phyloP scores from a whole-genome alignment of 2,113 vertebrate genomes.

The Loxodonta africana region DNA sequence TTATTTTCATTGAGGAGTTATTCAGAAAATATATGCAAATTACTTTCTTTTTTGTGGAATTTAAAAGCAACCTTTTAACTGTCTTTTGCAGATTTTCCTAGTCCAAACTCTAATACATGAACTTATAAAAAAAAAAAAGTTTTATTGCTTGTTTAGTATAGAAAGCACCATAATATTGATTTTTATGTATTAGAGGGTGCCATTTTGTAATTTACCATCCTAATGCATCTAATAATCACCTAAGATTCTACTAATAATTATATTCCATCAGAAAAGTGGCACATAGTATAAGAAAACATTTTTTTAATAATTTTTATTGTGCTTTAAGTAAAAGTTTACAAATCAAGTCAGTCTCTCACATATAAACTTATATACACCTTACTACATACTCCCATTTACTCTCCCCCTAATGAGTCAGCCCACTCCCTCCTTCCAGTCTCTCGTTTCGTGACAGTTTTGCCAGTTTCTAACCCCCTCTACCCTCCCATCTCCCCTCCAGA shows the following conservation, averaged over 20 bases:
- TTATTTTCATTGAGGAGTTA: conserved; percentile 58
- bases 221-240: conserved; percentile 47
- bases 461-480: too few relatives aligned
- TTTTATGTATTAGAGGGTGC: conserved; percentile 52
- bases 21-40: neutral
- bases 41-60: conserved; percentile 15
- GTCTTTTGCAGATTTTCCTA: conserved; percentile 39
- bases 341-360: too few relatives aligned
- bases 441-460: too few relatives aligned
- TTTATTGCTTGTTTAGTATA: neutral
- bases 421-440: too few relatives aligned
- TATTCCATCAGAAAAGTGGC: conserved; percentile 42
- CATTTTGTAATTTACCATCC: conserved; percentile 39
- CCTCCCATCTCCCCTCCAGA: too few relatives aligned
- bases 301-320: neutral
- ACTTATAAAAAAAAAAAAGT: neutral
- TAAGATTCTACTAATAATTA: conserved; percentile 47
- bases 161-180: conserved; percentile 30
- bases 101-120: neutral
- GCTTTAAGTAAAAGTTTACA: too few relatives aligned
- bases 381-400: too few relatives aligned
- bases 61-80: conserved; percentile 64
- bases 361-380: too few relatives aligned
- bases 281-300: conserved; percentile 41
- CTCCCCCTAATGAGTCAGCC: too few relatives aligned